Percentiles rank a stretch among this genome's conserved stretches.
These are phyloP conservation scores for Decapterus maruadsi DNA, from an alignment of 2,797 vertebrate genomes.

Conservation along the genomic window DNA sequence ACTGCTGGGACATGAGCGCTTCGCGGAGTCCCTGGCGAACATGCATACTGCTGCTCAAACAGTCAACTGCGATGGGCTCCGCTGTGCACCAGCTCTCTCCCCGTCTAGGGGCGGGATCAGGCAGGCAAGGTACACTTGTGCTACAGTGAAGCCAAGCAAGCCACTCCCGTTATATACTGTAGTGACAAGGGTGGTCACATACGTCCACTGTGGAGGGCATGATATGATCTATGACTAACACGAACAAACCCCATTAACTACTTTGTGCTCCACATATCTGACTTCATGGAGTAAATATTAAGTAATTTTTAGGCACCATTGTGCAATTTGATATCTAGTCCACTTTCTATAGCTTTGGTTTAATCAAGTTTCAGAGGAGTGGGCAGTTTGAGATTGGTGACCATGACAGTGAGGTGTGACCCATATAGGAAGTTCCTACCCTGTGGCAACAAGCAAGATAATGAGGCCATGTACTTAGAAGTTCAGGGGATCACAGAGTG, in stretches of 20 bases:
- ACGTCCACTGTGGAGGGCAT: constrained; percentile 28
- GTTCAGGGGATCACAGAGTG: constrained; percentile 69
- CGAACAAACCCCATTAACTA: not conserved
- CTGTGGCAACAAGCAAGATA: constrained; percentile 63
- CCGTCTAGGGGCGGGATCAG: constrained; percentile 80
- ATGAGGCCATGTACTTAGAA: constrained; percentile 64
- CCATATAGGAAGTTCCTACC: constrained; percentile 68
- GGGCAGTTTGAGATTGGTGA: constrained; percentile 31
- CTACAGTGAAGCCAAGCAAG: constrained; percentile 62
- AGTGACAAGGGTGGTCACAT: constrained; percentile 39
- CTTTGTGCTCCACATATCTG: not conserved
- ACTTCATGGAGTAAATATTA: not conserved
- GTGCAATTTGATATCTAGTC: not conserved
- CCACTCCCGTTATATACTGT: constrained; percentile 64
- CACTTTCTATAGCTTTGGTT: not conserved
- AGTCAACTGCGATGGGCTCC: constrained; percentile 69
- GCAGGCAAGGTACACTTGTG: constrained; percentile 72
- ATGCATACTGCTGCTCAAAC: constrained; percentile 84
- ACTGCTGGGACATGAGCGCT: constrained; percentile 81
- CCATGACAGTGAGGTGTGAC: constrained; percentile 67
- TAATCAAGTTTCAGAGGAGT: constrained; percentile 18
- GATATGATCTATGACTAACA: constrained; percentile 14
- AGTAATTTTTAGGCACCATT: not conserved
- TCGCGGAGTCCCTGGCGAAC: constrained; percentile 81
- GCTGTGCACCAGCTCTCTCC: constrained; percentile 72